Percentiles rank a stretch among this genome's conserved stretches.
Conservation (phyloP, 2,797 vertebrate species). For the Onychomys leucogaster region DNA sequence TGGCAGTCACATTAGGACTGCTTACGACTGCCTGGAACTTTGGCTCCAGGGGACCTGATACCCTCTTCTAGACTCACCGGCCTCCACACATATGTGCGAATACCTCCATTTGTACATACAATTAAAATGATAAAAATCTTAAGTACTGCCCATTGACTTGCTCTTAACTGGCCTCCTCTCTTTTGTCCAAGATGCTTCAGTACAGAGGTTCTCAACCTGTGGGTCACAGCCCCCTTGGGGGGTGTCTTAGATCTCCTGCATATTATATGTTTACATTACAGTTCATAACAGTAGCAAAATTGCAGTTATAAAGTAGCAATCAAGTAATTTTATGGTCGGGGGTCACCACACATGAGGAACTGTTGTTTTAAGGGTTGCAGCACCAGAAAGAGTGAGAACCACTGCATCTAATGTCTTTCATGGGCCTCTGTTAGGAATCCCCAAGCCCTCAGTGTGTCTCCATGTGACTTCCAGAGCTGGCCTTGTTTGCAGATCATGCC, state of each 20-base stretch:
- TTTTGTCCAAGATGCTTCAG: not conserved
- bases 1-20: not conserved
- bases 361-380: not conserved
- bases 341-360: not conserved
- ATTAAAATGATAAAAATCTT: not conserved
- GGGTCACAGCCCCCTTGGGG: not conserved
- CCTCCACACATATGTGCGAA: not conserved
- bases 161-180: not conserved
- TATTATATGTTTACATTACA: not conserved
- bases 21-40: not conserved
- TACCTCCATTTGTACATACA: not conserved
- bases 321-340: not conserved
- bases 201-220: not conserved
- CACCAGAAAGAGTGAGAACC: not conserved
- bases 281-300: not conserved
- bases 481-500: not conserved
- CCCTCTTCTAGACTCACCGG: not conserved
- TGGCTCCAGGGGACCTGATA: not conserved
- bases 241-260: not conserved
- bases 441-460: not conserved
- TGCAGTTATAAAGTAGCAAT: not conserved
- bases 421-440: not conserved
- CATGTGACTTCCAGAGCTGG: not conserved
- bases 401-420: not conserved
- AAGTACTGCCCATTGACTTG: not conserved